A percentile compares a stretch with the other conserved stretches of the same genome.
Evolutionary conservation across 2,113 vertebrate genomes (phyloP).

Genomic region (Crotophaga sulcirostris): DNA sequence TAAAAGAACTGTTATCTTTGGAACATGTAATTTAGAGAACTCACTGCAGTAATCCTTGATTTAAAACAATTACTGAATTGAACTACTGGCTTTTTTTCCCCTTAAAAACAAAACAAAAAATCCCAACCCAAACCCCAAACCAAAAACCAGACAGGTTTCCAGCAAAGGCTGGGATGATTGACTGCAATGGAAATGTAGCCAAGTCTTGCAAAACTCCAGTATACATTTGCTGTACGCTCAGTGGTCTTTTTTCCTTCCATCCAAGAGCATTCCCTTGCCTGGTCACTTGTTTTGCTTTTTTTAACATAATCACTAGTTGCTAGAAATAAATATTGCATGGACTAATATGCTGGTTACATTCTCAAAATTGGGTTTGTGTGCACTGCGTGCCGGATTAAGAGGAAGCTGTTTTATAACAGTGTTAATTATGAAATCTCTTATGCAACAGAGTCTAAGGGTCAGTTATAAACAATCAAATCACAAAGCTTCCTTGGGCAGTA

Average conservation of each 20-base stretch:
- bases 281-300: neutral
- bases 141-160: constrained; percentile 23
- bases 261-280: neutral
- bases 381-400: neutral
- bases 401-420: constrained; percentile 8
- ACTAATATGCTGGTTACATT: neutral
- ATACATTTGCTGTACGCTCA: neutral
- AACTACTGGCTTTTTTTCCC: neutral
- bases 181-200: neutral
- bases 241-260: neutral
- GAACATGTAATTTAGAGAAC: constrained; percentile 15
- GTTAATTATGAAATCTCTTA: constrained; percentile 15
- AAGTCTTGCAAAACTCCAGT: neutral
- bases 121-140: neutral
- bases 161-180: constrained; percentile 12
- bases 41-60: neutral
- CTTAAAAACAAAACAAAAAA: neutral
- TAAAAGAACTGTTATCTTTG: constrained; percentile 15
- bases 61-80: constrained; percentile 34
- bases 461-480: neutral
- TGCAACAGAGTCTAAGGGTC: neutral
- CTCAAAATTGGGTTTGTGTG: neutral
- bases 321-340: neutral
- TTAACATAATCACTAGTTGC: neutral
- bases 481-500: neutral